Conservation (phyloP, 2,113 vertebrate genomes). For the Regulus satrapa region DNA sequence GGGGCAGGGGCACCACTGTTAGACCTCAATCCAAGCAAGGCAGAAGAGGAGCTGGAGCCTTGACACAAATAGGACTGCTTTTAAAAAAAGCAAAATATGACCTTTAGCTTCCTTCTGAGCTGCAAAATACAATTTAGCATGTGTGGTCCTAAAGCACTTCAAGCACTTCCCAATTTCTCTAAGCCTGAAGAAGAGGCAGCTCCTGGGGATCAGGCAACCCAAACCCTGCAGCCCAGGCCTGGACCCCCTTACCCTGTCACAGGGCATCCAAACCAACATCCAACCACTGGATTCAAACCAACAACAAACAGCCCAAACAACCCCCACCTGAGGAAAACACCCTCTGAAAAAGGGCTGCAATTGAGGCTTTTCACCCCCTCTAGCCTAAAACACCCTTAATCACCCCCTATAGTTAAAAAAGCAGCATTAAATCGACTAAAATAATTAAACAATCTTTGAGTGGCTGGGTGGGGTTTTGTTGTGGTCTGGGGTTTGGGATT, state of each 20-base stretch:
- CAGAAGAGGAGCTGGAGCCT: neutral
- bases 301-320: neutral
- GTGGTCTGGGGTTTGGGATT: neutral
- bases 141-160: neutral
- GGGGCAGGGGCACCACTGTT: accelerated
- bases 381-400: neutral
- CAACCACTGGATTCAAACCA: neutral
- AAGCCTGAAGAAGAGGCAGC: neutral
- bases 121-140: neutral
- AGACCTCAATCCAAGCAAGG: neutral
- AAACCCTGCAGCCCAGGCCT: neutral
- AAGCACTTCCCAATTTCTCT: neutral
- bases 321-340: neutral
- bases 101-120: neutral
- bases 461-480: neutral
- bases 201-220: neutral
- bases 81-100: neutral
- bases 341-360: no score
- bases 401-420: neutral
- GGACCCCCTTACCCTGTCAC: neutral
- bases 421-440: neutral
- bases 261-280: neutral
- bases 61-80: accelerated
- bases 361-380: accelerated
- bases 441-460: neutral